Evolutionary conservation across 2,888 invertebrate species (phyloP), one percentile per base, ranked within the genome.

Genomic region (Drosophila pseudotalamancana): DNA sequence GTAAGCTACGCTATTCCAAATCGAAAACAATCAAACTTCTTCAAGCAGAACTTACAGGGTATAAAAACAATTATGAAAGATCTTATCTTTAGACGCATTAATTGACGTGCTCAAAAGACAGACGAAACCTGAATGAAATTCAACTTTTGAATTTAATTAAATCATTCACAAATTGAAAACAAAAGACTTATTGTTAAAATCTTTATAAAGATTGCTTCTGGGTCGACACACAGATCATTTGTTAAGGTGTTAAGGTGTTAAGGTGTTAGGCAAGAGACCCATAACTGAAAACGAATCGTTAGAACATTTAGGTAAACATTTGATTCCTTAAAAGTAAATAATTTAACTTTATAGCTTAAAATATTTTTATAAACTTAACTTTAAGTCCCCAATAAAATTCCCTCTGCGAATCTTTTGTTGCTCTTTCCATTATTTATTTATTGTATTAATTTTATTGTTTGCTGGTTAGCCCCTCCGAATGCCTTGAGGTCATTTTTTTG

Each of bases 361-460:
- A n/a, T n/a, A n/a, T n/a, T n/a, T n/a, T n/a, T 32, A 5, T 9
- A 31, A 25, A 18, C 43, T 56, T 4, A 1, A 29, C 77, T 51
- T n/a, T 29, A 23, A 48, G 74, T 67, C 71, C 65, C 79, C 56
- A 71, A 61, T 71, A 42, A 54, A 40, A 55, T 37, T 56, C 37
- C 60, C 16, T 34, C 27, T 19, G 42, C 12, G 29, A 31, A 46
- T 35, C 56, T 62, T 57, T 69, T 72, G 73, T 63, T 62, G 46
- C 37, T 71, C 32, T 65, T 79, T 62, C 19, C 56, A 9, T n/a
- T 29, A 34, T 60, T 21, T 54, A n/a, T 46, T 62, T 63, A 55
- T 63, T 72, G 43, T 64, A 46, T 72, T 65, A 55, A 64, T 68
- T 40, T 64, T 37, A 61, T 79, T 77, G 65, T 72, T 71, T 49